Evolutionary conservation across 2,888 invertebrate species (phyloP).

Genomic region (Pammene aurita): DNA sequence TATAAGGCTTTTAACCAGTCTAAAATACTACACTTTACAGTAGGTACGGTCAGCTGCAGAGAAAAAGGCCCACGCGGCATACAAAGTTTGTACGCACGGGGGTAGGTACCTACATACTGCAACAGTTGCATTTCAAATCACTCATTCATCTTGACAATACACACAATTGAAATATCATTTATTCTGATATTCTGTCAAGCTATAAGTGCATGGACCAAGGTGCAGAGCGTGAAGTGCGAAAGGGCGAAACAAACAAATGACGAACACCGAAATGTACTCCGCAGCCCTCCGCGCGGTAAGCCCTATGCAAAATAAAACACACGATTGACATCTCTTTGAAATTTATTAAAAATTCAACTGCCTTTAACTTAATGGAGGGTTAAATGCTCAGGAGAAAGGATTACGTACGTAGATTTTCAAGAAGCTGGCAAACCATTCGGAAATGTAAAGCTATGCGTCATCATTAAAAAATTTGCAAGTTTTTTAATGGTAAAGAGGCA

Average conservation of each 20-base stretch:
- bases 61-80: no score
- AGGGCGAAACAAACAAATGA: slow-evolving; percentile 76
- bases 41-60: no score
- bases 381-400: slow-evolving; percentile 79
- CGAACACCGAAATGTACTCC: slow-evolving; percentile 82
- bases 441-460: no score
- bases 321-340: slow-evolving; percentile 82
- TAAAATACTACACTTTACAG: no score
- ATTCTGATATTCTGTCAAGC: slow-evolving; percentile 70
- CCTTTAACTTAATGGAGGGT: slow-evolving; percentile 78
- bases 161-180: slow-evolving; percentile 68
- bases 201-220: slow-evolving; percentile 65
- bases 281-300: slow-evolving; percentile 71
- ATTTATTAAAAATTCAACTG: slow-evolving; percentile 82
- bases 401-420: slow-evolving; percentile 56
- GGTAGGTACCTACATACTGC: no score
- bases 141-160: not conserved
- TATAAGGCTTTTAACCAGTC: no score
- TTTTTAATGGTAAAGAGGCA: no score
- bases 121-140: no score
- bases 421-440: slow-evolving; percentile 39
- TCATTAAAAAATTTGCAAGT: no score
- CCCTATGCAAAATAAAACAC: slow-evolving; percentile 84
- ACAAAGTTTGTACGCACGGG: no score
- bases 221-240: slow-evolving; percentile 50